Evolutionary conservation across 2,113 vertebrate species (phyloP).

Genomic region (Micromys minutus): DNA sequence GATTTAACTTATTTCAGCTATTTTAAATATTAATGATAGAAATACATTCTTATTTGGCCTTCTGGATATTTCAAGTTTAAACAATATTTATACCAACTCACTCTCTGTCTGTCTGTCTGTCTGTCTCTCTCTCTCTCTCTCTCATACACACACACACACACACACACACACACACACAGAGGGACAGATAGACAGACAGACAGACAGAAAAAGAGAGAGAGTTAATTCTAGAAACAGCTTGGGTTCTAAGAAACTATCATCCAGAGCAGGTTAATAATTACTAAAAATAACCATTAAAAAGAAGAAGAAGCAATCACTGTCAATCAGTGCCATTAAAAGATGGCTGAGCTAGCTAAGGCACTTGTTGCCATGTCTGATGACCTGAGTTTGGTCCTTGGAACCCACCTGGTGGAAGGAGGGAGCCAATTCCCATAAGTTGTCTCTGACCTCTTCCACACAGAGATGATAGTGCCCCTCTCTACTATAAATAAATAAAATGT

Average conservation of each 20-base stretch:
- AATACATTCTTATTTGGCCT: constrained; percentile 33
- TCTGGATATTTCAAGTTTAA: constrained; percentile 52
- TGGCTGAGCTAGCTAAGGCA: not conserved
- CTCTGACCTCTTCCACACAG: not conserved
- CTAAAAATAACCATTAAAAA: constrained; percentile 37
- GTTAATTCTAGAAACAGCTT: constrained; percentile 11
- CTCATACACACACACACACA: not conserved
- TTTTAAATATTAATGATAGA: constrained; percentile 24
- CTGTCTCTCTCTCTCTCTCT: too few relatives aligned
- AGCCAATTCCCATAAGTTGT: not conserved
- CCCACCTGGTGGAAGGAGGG: not conserved
- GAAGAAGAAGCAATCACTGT: not conserved
- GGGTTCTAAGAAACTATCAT: constrained; percentile 43
- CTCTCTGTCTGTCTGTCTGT: not conserved
- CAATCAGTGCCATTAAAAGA: constrained; percentile 24
- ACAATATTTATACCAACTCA: not conserved
- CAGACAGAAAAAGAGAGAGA: too few relatives aligned
- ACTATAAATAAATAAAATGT: not conserved
- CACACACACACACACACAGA: not conserved
- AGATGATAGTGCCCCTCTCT: not conserved
- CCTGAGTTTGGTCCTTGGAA: not conserved
- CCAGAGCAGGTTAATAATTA: constrained; percentile 65
- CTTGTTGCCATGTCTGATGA: not conserved
- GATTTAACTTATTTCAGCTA: constrained; percentile 55
- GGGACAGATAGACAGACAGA: too few relatives aligned